Base-by-base conservation (phyloP, 2,888 invertebrate species). In the Cheilosia grossa region DNA sequence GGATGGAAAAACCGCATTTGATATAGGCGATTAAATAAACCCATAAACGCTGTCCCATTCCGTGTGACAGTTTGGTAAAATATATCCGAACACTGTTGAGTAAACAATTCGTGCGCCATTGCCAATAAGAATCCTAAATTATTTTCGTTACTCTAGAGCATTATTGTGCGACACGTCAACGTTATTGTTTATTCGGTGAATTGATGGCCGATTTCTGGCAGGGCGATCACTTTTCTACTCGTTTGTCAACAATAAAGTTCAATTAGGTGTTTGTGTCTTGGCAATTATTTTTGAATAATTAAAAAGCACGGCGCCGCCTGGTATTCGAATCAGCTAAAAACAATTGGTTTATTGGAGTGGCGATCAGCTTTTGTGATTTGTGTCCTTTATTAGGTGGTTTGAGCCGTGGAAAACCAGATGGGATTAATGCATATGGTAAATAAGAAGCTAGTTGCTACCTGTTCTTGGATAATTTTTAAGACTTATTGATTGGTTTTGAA, bases 321-420 rank as follows among this genome's bases (percentile, higher is more conserved):
- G 27, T 40, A 15, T 40, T 2, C 27, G 40, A 7, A 21, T 49
- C 19, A 30, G 1, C 30, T 56, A 37, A 44, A 66, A 40, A 67
- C 40, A 61, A 69, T 69, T 40, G 37, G 47, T 75, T 78, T 49
- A 63, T 63, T 54, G 69, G 47, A 42, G 44, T 40, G 2, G n/a
- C n/a, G 7, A 44, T 51, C 21, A 24, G 17, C 13, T 21, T n/a
- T 37, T 27, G 2, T 70, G 47, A 70, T 70, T 70, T 49, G 58
- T 24, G 33, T 47, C 17, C n/a, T 27, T 58, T 40, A 53, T 53
- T 67, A 42, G 67, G 67, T 56, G 44, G 24, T 42, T 27, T 27
- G 4, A 42, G 53, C 37, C 17, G 24, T 44, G 27, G 54, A 40
- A 56, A 63, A 63, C 63, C 63, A 47, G 63, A 49, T 19, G 19